Evolutionary conservation across 2,888 invertebrate genomes (phyloP).

Genomic region (Cephalotes varians): DNA sequence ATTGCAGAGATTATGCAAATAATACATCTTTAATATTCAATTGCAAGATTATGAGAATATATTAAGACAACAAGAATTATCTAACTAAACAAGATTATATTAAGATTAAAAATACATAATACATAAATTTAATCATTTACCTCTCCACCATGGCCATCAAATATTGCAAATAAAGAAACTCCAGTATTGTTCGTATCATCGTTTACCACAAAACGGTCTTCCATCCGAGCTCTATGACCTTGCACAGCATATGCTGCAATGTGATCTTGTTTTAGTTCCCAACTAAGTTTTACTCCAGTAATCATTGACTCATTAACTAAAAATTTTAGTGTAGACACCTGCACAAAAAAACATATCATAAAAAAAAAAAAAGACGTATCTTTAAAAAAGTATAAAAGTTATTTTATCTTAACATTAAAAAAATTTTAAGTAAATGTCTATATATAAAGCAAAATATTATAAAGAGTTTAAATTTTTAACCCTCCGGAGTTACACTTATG

Average conservation of each 20-base stretch:
- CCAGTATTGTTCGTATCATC: conserved; percentile 94
- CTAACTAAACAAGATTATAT: too few relatives aligned
- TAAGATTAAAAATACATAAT: conserved; percentile 3
- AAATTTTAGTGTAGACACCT: conserved; percentile 82
- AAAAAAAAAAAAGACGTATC: not conserved
- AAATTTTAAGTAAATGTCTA: not conserved
- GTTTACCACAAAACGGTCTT: conserved; percentile 96
- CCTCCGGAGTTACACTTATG: too few relatives aligned
- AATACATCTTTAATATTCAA: too few relatives aligned
- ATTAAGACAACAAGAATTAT: too few relatives aligned
- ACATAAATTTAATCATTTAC: conserved; percentile 81
- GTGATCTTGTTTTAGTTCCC: conserved; percentile 92
- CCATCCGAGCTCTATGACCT: conserved; percentile 96
- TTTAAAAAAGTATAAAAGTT: not conserved
- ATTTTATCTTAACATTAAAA: not conserved
- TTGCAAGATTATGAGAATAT: not conserved
- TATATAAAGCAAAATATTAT: not conserved
- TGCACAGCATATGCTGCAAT: conserved; percentile 96
- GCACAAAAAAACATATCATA: not conserved
- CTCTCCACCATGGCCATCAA: conserved; percentile 98
- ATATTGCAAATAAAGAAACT: conserved; percentile 95
- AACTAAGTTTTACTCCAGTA: conserved; percentile 87
- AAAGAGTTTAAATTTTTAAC: too few relatives aligned
- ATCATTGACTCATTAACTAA: conserved; percentile 80
- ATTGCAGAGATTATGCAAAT: too few relatives aligned